phyloP scores from a whole-genome alignment of 2,797 vertebrate species.

The Todus mexicanus region DNA sequence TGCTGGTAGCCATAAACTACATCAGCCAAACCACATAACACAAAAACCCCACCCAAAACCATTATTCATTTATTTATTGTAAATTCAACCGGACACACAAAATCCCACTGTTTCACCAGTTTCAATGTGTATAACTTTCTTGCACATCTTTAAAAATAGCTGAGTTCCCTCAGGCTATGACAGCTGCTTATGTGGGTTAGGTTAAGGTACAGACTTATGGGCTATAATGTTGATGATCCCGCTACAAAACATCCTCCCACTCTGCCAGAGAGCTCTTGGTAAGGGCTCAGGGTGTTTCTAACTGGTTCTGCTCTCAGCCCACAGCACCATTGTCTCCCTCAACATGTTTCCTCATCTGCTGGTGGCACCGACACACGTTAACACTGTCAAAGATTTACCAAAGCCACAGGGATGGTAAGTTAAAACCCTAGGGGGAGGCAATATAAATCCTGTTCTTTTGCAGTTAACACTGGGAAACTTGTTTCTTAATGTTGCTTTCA shows the following conservation, averaged over 20 bases:
- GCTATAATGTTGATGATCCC: background rate
- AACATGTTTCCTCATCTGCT: rapidly evolving
- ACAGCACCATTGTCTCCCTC: background rate
- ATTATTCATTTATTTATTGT: background rate
- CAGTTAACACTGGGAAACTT: background rate
- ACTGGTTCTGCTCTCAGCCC: background rate
- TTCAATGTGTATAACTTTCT: background rate
- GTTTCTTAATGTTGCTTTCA: background rate
- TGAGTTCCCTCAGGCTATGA: background rate
- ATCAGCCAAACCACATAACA: background rate
- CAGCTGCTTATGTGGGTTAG: background rate
- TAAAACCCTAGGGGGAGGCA: background rate
- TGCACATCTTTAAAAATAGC: background rate
- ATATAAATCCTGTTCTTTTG: background rate
- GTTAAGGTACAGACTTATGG: background rate
- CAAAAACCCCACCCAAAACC: background rate
- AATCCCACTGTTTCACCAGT: background rate
- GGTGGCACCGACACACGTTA: rapidly evolving
- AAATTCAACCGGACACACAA: background rate
- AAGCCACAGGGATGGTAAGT: background rate
- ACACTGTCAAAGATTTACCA: background rate
- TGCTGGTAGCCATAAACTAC: background rate
- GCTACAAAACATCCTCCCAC: background rate
- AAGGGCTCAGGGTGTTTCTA: background rate
- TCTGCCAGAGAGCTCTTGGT: background rate